phyloP scores from a whole-genome alignment of 2,888 invertebrate genomes.

The Lepeophtheirus nordmannii region DNA sequence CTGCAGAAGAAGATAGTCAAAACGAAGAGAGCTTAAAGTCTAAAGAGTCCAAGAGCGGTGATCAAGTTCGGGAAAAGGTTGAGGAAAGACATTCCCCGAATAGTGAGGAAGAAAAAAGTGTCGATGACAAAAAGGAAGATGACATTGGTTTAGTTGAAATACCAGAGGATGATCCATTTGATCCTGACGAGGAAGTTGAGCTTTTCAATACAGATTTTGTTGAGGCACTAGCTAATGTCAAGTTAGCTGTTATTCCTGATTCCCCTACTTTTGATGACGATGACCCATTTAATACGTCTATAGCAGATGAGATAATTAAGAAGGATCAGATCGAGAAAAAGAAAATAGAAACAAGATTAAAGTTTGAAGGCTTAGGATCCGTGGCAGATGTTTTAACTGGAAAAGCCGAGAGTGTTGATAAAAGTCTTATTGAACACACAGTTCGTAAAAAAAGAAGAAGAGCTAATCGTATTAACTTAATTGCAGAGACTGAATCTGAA shows the following conservation, averaged over 20 bases:
- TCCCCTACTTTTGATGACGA: slow-evolving; percentile 56
- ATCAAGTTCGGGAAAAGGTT: background rate
- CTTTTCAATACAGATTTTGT: slow-evolving; percentile 76
- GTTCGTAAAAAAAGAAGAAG: slow-evolving; percentile 15
- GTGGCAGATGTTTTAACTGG: slow-evolving; percentile 22
- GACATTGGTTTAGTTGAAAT: slow-evolving; percentile 1
- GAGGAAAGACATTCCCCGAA: background rate
- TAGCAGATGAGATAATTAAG: slow-evolving; percentile 44
- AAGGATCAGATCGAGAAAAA: slow-evolving; percentile 26
- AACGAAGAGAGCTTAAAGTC: background rate
- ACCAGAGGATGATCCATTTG: background rate
- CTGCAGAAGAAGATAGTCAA: slow-evolving; percentile 13
- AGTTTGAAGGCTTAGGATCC: slow-evolving; percentile 25
- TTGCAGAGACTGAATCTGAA: slow-evolving; percentile 22
- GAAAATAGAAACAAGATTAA: slow-evolving; percentile 27
- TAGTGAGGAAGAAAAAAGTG: background rate
- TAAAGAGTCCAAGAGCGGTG: background rate
- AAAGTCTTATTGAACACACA: slow-evolving; percentile 25
- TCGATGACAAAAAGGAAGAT: slow-evolving; percentile 1
- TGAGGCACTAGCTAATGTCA: slow-evolving; percentile 66
- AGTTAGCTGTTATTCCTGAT: slow-evolving; percentile 69
- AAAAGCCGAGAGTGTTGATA: slow-evolving; percentile 23
- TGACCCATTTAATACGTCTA: slow-evolving; percentile 75
- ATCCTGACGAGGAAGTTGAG: slow-evolving; percentile 46
- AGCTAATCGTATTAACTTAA: slow-evolving; percentile 25